Base-by-base conservation (phyloP, 2,797 vertebrate genomes). In the Denticeps clupeoides region DNA sequence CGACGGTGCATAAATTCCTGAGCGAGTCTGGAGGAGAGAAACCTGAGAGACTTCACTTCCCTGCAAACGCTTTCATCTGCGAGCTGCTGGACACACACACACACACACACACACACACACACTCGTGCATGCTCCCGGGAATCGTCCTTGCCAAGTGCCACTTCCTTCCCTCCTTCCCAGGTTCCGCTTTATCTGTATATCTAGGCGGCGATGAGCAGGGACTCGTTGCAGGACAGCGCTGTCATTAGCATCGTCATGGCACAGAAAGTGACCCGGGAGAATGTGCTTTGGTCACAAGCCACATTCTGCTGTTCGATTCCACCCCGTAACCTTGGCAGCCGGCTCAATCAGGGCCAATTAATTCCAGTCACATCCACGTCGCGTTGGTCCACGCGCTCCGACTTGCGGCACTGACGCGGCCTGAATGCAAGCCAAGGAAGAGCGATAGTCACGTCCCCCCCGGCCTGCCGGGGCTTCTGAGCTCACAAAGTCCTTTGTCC, bases 261-360 rank as follows among this genome's bases (percentile, higher is more conserved):
- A 57, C 64, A 58, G 67, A 57, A 55, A 41, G 58, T 70, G 73
- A 75, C 75, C 62, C 69, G 59, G 62, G 68, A 62, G 74, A 66
- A 64, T 53, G 53, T 53, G 56, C 62, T 64, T 65, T 70, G 52
- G 72, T 15, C 33, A 9, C 16, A 37, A 18, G 33, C 75, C 70
- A 76, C 79, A 77, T 79, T 78, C 71, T 60, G 41, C 51, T 56
- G 63, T 78, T 79, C 77, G 72, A 82, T 79, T 79, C 62, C 66
- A 64, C 65, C 72, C 74, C 73, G 71, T 82, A 82, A 82, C 82
- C 82, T 83, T 82, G 81, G 71, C 69, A 65, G 80, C 80, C 63
- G 64, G 70, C 60, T 82, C 77, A 78, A 78, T 79, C 72, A 75
- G 65, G 56, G 62, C 54, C 65, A 75, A 82, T 82, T 80, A 77